phyloP scores from a whole-genome alignment of 64 coral and sea anemone species.

The Porites lutea region DNA sequence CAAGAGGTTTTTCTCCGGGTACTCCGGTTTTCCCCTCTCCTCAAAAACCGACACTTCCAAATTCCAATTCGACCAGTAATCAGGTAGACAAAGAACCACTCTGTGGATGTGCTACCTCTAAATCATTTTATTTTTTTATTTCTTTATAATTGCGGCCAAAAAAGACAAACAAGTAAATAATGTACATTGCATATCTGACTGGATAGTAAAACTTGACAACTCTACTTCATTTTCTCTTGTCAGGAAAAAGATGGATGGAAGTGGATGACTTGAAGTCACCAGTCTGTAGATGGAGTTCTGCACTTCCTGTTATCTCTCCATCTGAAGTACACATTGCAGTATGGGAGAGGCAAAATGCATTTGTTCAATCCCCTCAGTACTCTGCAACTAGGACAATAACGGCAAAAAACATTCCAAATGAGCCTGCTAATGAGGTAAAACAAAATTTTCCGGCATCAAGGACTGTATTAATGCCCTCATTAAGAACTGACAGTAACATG shows the following conservation, averaged over 20 bases:
- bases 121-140: too few relatives aligned
- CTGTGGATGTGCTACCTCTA: too few relatives aligned
- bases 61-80: too few relatives aligned
- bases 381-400: neutral
- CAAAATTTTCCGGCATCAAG: too few relatives aligned
- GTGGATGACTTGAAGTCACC: constrained; percentile 82
- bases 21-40: too few relatives aligned
- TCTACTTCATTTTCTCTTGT: neutral
- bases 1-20: too few relatives aligned
- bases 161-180: too few relatives aligned
- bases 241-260: constrained; percentile 88
- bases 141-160: too few relatives aligned
- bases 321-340: constrained; percentile 79
- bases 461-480: neutral
- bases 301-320: constrained; percentile 31
- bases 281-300: constrained; percentile 44
- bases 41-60: too few relatives aligned
- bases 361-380: neutral
- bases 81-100: too few relatives aligned
- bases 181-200: too few relatives aligned
- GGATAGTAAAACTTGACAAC: neutral
- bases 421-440: neutral
- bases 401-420: neutral
- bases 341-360: constrained; percentile 63
- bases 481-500: neutral